A percentile compares a stretch with the other conserved stretches of the same genome.
Evolutionary conservation across 2,888 invertebrate species (phyloP).

Genomic region (Limnephilus marmoratus): DNA sequence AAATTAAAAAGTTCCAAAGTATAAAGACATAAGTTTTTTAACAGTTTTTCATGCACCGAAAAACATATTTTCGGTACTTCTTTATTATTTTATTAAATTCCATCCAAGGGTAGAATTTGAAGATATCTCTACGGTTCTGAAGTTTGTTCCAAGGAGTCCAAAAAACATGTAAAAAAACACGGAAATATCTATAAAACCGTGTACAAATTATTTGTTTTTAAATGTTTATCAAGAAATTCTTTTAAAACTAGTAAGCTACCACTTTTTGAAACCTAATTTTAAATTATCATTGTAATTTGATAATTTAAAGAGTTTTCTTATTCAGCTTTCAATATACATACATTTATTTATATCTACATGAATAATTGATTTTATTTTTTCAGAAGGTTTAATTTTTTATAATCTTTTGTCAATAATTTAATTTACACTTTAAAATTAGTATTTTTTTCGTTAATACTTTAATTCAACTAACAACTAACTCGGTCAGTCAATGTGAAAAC

Average conservation of each 20-base stretch:
- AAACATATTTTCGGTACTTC: background rate
- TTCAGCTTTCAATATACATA: background rate
- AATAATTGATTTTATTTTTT: background rate
- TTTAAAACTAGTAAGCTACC: background rate
- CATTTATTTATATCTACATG: background rate
- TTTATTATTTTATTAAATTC: background rate
- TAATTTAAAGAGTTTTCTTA: background rate
- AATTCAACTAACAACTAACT: no score
- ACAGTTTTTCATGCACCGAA: background rate
- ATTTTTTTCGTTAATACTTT: no score
- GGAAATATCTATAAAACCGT: background rate
- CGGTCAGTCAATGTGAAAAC: background rate
- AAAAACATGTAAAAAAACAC: background rate
- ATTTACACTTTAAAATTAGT: background rate
- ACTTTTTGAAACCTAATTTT: background rate
- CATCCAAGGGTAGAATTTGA: background rate
- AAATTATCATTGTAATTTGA: background rate
- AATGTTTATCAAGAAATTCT: background rate
- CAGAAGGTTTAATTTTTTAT: background rate
- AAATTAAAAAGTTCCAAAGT: background rate
- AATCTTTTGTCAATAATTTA: constrained; percentile 2
- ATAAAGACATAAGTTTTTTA: background rate
- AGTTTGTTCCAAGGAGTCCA: background rate
- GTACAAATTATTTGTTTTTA: background rate
- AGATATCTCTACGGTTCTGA: background rate